Percentiles rank a stretch among this genome's conserved stretches.
phyloP scores from a whole-genome alignment of 2,113 vertebrate genomes.

The Bungarus multicinctus region DNA sequence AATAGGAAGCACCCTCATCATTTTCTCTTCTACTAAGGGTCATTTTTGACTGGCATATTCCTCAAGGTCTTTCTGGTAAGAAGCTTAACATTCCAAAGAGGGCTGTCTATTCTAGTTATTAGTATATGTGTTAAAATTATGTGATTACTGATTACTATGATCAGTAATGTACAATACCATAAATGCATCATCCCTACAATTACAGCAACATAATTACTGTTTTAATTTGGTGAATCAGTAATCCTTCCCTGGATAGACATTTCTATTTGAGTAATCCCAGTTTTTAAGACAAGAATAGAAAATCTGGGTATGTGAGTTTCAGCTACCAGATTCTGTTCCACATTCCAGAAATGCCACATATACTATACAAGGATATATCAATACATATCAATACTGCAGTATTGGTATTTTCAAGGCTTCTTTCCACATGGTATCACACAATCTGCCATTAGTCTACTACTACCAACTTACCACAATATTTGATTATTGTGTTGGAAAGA shows the following conservation, averaged over 20 bases:
- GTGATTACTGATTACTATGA: neutral
- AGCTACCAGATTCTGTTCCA: neutral
- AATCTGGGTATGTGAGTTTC: neutral
- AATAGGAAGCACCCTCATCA: neutral
- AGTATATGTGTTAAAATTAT: neutral
- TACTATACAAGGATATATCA: neutral
- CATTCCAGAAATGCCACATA: neutral
- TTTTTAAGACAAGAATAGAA: neutral
- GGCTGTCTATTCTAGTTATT: neutral
- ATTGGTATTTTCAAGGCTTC: neutral
- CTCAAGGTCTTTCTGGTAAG: neutral
- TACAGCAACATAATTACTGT: neutral
- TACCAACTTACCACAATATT: neutral
- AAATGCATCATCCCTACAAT: neutral
- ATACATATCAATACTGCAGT: neutral
- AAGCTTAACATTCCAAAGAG: neutral
- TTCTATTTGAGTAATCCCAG: neutral
- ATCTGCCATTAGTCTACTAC: neutral
- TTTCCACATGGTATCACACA: neutral
- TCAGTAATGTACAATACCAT: neutral
- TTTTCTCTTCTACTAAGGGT: neutral
- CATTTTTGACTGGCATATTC: neutral
- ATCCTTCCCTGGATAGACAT: neutral
- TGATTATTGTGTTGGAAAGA: neutral
- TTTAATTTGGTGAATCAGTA: neutral